Conservation (phyloP, 64 coral and sea anemone genomes). For the Dendrophyllia cribrosa region DNA sequence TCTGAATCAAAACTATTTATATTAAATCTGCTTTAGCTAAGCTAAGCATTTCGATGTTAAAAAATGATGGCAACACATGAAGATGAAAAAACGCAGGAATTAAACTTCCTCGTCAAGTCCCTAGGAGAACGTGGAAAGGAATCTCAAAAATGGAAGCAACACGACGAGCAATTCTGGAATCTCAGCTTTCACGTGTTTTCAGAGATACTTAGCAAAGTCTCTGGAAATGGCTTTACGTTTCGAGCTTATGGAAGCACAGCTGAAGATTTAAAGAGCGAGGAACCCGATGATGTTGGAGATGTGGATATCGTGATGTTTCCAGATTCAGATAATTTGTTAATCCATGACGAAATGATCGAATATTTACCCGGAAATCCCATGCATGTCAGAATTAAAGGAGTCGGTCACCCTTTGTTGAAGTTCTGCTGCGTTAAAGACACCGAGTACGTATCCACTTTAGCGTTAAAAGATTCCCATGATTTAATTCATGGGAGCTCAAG, state of each 20-base stretch:
- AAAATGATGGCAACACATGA: too few relatives aligned
- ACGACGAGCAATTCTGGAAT: too few relatives aligned
- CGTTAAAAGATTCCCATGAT: slow-evolving; percentile 23
- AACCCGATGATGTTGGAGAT: neutral
- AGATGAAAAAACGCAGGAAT: too few relatives aligned
- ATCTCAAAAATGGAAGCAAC: too few relatives aligned
- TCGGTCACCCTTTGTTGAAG: slow-evolving; percentile 22
- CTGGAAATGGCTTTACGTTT: neutral
- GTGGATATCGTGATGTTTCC: slow-evolving; percentile 60
- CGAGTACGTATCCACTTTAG: slow-evolving; percentile 39
- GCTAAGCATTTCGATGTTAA: too few relatives aligned
- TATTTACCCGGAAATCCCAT: slow-evolving; percentile 20
- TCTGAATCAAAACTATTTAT: too few relatives aligned
- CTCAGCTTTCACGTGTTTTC: too few relatives aligned
- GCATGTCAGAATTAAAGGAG: slow-evolving; percentile 37
- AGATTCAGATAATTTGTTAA: slow-evolving; percentile 37
- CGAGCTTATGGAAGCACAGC: neutral
- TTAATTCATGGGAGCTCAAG: neutral
- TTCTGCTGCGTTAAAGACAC: slow-evolving; percentile 49
- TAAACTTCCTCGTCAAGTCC: too few relatives aligned
- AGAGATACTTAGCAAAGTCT: too few relatives aligned
- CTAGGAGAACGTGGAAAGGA: too few relatives aligned
- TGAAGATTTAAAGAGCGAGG: neutral
- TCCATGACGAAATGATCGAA: slow-evolving; percentile 25
- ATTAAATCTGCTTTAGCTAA: too few relatives aligned